Evolutionary conservation across 2,113 vertebrate genomes (phyloP).

Genomic region (Oplegnathus fasciatus): DNA sequence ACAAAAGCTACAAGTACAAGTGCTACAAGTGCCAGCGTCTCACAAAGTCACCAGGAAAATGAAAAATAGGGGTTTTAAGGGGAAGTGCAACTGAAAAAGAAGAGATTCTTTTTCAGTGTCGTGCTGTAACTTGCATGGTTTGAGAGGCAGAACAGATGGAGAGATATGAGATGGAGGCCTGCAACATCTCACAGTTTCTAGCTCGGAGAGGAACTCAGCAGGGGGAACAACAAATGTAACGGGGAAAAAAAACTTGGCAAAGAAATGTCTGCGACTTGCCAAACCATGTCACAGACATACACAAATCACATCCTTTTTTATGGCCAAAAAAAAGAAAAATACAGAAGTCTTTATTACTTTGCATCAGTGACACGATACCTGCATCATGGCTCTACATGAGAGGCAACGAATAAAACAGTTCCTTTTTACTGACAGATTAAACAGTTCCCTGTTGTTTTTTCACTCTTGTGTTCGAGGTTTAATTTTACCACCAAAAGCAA

Average conservation of each 20-base stretch:
- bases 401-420: conserved; percentile 32
- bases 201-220: conserved; percentile 47
- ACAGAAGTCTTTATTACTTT: too few relatives aligned
- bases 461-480: too few relatives aligned
- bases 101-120: conserved; percentile 1
- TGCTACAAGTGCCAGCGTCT: too few relatives aligned
- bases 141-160: conserved; percentile 12
- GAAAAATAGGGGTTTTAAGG: background rate
- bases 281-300: background rate
- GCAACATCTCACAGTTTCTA: conserved; percentile 42
- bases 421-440: conserved; percentile 21
- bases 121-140: background rate
- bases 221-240: conserved; percentile 7
- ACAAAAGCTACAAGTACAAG: too few relatives aligned
- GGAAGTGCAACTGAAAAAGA: conserved; percentile 15
- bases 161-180: conserved; percentile 47
- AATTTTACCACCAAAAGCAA: too few relatives aligned
- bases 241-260: background rate
- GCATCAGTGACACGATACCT: background rate
- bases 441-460: too few relatives aligned
- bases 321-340: too few relatives aligned
- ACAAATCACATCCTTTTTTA: conserved; percentile 30
- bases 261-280: conserved; percentile 5
- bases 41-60: background rate
- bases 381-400: background rate